phyloP scores from a whole-genome alignment of 1,140 invertebrate genomes.

The Planococcus citri region DNA sequence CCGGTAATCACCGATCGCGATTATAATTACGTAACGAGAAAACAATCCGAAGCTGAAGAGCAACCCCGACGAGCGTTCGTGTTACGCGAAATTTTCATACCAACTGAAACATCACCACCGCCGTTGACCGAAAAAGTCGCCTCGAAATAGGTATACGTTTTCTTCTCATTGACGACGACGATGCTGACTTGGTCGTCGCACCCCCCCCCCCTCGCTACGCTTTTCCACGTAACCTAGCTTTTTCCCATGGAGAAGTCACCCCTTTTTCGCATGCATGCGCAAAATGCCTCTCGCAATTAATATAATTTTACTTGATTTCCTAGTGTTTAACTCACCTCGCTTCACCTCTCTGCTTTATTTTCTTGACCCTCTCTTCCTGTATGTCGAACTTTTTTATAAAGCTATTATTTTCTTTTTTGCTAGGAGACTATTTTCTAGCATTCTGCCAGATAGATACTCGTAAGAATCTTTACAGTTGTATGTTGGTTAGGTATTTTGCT shows the following conservation, averaged over 20 bases:
- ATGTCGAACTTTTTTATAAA: too few species aligned
- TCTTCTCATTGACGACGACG: slow-evolving; percentile 1
- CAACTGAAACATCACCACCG: neutral
- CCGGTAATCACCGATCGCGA: neutral
- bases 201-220: neutral
- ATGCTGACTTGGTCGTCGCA: too few species aligned
- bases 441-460: too few species aligned
- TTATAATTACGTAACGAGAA: neutral
- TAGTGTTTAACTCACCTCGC: neutral
- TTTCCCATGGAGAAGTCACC: neutral
- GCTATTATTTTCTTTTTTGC: too few species aligned
- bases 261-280: neutral
- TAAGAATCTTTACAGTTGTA: too few species aligned
- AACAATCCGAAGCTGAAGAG: neutral
- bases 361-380: too few species aligned
- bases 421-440: too few species aligned
- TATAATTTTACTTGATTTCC: slow-evolving; percentile 8
- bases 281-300: neutral
- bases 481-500: too few species aligned
- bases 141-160: neutral
- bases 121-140: neutral
- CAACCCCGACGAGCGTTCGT: neutral
- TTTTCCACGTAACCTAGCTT: neutral
- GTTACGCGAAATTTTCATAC: neutral
- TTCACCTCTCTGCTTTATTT: too few species aligned